Conservation (phyloP, 1,140 invertebrate species). For the Trachelipus rathkii region DNA sequence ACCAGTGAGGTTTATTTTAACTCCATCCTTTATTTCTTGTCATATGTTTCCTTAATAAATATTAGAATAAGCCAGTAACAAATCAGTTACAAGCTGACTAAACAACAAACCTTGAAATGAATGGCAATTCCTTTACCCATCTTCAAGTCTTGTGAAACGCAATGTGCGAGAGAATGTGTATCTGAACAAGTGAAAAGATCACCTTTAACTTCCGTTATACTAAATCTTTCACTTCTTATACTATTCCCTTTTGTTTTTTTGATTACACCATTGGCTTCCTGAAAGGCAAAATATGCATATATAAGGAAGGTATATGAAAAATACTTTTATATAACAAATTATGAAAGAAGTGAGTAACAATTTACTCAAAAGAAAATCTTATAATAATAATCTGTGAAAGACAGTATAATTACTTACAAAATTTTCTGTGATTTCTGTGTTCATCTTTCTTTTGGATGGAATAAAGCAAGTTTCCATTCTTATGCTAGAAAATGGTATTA, state of each 20-base stretch:
- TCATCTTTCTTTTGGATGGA: slow-evolving; percentile 10
- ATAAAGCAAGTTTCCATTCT: slow-evolving; percentile 4
- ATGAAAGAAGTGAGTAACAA: no score
- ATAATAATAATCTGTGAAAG: no score
- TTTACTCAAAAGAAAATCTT: no score
- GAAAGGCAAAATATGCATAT: neutral
- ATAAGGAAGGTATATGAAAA: neutral
- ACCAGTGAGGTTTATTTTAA: no score
- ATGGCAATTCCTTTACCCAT: slow-evolving; percentile 38
- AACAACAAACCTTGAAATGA: slow-evolving; percentile 32
- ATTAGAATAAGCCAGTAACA: neutral
- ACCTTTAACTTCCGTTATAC: slow-evolving; percentile 35
- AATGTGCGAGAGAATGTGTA: slow-evolving; percentile 31
- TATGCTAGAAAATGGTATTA: neutral
- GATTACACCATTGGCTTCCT: slow-evolving; percentile 36
- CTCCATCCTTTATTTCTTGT: no score
- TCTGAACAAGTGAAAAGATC: slow-evolving; percentile 37
- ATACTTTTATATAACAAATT: no score
- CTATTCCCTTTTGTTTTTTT: slow-evolving; percentile 39
- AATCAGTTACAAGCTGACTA: neutral
- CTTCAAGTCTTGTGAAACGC: slow-evolving; percentile 37
- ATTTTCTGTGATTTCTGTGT: slow-evolving; percentile 10
- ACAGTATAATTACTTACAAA: neutral
- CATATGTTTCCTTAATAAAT: no score
- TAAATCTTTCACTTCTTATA: slow-evolving; percentile 35